Conservation (phyloP, 2,113 vertebrate genomes). For the Gallinago jamesoni region DNA sequence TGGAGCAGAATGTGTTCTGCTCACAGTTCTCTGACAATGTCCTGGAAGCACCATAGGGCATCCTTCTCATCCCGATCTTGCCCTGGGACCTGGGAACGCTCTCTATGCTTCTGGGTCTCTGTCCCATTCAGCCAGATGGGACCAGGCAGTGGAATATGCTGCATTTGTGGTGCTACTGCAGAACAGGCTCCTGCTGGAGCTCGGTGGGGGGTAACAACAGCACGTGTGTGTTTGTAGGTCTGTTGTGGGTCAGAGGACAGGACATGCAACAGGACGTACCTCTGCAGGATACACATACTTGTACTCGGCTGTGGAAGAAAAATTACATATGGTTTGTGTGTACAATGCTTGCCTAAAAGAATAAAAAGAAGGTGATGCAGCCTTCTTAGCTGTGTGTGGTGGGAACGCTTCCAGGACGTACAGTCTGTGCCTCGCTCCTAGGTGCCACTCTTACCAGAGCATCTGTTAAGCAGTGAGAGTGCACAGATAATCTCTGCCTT, state of each 20-base stretch:
- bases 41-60: neutral
- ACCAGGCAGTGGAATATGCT: accelerated
- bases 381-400: neutral
- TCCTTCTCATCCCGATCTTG: neutral
- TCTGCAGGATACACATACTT: neutral
- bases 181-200: neutral
- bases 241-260: neutral
- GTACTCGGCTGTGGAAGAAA: neutral
- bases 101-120: neutral
- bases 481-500: neutral
- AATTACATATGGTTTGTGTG: neutral
- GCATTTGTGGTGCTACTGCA: neutral
- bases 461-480: neutral
- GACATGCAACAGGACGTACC: neutral
- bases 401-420: neutral
- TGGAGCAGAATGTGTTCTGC: neutral
- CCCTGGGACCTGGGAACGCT: neutral
- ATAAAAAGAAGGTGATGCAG: neutral
- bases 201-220: neutral
- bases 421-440: neutral
- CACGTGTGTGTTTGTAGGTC: neutral
- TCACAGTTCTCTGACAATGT: accelerated
- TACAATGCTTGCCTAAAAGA: neutral
- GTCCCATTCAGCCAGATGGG: accelerated
- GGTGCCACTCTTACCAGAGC: neutral